phyloP scores from a whole-genome alignment of 35 echinoderm and acorn worm genomes.

The Diadema setosum region DNA sequence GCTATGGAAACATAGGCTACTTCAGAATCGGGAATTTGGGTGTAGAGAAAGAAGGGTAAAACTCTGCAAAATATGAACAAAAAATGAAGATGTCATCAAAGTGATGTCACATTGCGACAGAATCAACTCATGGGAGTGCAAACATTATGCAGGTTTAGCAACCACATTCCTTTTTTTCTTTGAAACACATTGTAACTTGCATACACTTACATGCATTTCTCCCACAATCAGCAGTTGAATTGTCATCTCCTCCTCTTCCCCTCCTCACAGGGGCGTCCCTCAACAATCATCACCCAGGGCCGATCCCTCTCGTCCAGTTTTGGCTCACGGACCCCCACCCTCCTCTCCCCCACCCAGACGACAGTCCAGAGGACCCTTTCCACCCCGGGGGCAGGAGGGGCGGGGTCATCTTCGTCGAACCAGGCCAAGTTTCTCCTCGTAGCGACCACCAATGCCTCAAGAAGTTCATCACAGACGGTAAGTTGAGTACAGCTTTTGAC shows the following conservation, averaged over 20 bases:
- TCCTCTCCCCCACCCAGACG: not conserved
- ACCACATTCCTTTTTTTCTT: not conserved
- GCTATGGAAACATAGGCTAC: too few relatives aligned
- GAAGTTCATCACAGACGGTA: not conserved
- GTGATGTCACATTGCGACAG: not conserved
- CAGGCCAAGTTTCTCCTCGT: not conserved
- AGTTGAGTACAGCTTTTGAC: too few relatives aligned
- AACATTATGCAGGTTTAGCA: too few relatives aligned
- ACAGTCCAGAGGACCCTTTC: not conserved
- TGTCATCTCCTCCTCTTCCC: not conserved
- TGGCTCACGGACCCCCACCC: not conserved
- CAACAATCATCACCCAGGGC: not conserved
- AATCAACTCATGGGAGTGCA: too few relatives aligned
- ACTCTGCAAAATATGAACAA: too few relatives aligned
- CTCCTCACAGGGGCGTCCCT: not conserved
- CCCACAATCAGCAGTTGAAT: not conserved
- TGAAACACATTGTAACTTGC: not conserved
- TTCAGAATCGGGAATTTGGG: too few relatives aligned
- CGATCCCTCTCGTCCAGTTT: not conserved
- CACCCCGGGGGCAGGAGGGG: not conserved
- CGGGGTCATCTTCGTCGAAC: not conserved
- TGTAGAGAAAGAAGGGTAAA: too few relatives aligned
- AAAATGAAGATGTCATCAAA: not conserved
- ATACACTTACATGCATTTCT: not conserved
- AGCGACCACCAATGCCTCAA: not conserved